Evolutionary conservation across 1,140 invertebrate species (phyloP), one percentile per base, ranked within the genome.

Genomic region (Spodoptera frugiperda): DNA sequence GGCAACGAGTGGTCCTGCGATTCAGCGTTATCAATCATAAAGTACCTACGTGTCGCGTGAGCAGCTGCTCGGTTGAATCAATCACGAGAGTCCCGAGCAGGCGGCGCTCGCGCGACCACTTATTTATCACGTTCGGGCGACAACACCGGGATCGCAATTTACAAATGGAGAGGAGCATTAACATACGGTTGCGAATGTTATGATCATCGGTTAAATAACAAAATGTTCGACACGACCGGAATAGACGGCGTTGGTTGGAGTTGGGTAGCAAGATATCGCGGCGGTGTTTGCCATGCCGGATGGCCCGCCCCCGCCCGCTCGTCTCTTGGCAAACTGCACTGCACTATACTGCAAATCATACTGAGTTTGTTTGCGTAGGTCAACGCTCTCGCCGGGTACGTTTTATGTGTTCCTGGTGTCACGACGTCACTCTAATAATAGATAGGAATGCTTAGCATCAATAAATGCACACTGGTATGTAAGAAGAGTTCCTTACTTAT

Each of bases 331-430:
- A 92, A 90, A 93, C 89, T 92, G 85, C 86, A 93, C 87, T 87
- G 87, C 86, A 84, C 87, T 86, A 85, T 87, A 88, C 89, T 90
- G 91, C 89, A 93, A 92, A 93, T 93, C 89, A 92, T 91, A 92
- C 81, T 85, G 83, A 89, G 87, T 91, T 91, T 90, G 89, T 92
- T 92, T 87, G 92, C 89, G 87, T 85, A 90, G 92, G 92, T 94
- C 91, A 92, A 90, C 83, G 92, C 87, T 86, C 91, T 87, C 86
- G 81, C 76, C 81, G 82, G 84, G 83, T 85, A 91, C 88, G 88
- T 92, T 92, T 90, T 91, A 93, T 92, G 89, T 92, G 90, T 92
- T 92, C 90, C 92, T 93, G 88, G 88, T 94, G 90, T 92, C 90
- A 93, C 88, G 85, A 88, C 87, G 87, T 91, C 88, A 88, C 85